These are phyloP conservation scores for Gymnocheta viridis DNA, from an alignment of 2,888 invertebrate species.

Conservation along the genomic window DNA sequence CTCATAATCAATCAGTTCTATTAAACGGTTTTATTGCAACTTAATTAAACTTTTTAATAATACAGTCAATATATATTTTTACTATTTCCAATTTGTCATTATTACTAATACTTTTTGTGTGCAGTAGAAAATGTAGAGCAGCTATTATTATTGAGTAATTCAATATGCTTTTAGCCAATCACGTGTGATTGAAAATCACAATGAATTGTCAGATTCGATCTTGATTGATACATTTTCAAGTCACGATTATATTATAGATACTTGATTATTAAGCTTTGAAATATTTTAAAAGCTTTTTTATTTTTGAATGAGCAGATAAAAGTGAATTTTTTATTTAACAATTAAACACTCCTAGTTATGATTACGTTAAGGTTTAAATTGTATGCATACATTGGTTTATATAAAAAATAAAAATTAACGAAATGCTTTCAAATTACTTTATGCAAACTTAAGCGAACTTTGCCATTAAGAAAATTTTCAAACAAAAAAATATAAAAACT, in stretches of 20 bases:
- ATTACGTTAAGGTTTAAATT: too few relatives aligned
- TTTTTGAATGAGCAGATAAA: too few relatives aligned
- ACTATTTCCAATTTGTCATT: constrained; percentile 10
- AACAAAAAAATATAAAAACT: neutral
- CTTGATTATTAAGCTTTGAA: neutral
- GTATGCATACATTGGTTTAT: too few relatives aligned
- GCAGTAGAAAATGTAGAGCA: constrained; percentile 2
- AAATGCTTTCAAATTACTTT: neutral
- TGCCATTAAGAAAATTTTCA: neutral
- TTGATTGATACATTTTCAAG: constrained; percentile 8
- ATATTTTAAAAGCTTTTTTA: too few relatives aligned
- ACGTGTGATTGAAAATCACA: constrained; percentile 13
- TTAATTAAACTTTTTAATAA: too few relatives aligned
- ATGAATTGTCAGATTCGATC: constrained; percentile 12
- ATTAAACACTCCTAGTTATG: too few relatives aligned
- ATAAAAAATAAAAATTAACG: too few relatives aligned
- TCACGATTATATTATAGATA: too few relatives aligned
- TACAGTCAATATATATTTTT: constrained; percentile 15
- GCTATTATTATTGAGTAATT: neutral
- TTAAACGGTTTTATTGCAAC: too few relatives aligned
- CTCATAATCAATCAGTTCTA: too few relatives aligned
- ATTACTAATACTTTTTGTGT: neutral
- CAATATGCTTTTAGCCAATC: constrained; percentile 12
- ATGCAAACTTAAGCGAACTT: neutral
- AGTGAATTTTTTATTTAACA: too few relatives aligned